Base-by-base conservation (phyloP, 37 sponge, comb jelly and placozoan species). In the Theonella swinhoei region DNA sequence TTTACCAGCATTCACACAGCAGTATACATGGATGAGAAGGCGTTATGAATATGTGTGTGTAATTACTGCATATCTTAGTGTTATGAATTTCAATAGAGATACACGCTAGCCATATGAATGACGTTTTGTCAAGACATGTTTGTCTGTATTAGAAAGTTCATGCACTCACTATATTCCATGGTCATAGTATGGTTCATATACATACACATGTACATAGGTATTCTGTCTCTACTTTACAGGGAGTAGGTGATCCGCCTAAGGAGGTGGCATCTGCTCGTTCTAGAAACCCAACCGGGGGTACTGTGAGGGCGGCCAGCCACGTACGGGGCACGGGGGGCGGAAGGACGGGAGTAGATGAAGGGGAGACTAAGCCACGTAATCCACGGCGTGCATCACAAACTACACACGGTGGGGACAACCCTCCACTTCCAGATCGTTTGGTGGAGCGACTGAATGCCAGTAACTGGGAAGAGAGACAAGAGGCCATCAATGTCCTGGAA, bases 181-280 rank as follows among this genome's bases (percentile, higher is more conserved):
- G n/a, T n/a, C n/a, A n/a, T n/a, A n/a, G n/a, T n/a, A n/a, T n/a
- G n/a, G n/a, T n/a, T n/a, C n/a, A n/a, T n/a, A n/a, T n/a, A n/a
- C n/a, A n/a, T n/a, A n/a, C n/a, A n/a, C n/a, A n/a, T n/a, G n/a
- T n/a, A n/a, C n/a, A n/a, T n/a, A n/a, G n/a, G n/a, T n/a, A n/a
- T n/a, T n/a, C n/a, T n/a, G n/a, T 7, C 14, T 79, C 30, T 33
- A 24, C 17, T 32, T 19, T 24, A 14, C 75, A 94, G 95, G 95
- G 95, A 70, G 31, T 92, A n/a, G 95, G 95, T 41, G 90, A 88
- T 1, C 76, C 79, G 22, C 95, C 95, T 17, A 23, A 74, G 17
- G 89, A 91, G 31, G 0, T 62, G 25, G 61, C 64, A 31, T 78
- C 89, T 1, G 69, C 80, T 39, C 24, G 71, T 62, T 70, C 39